phyloP scores from a whole-genome alignment of 2,797 vertebrate genomes.

The Lacerta bilineata region DNA sequence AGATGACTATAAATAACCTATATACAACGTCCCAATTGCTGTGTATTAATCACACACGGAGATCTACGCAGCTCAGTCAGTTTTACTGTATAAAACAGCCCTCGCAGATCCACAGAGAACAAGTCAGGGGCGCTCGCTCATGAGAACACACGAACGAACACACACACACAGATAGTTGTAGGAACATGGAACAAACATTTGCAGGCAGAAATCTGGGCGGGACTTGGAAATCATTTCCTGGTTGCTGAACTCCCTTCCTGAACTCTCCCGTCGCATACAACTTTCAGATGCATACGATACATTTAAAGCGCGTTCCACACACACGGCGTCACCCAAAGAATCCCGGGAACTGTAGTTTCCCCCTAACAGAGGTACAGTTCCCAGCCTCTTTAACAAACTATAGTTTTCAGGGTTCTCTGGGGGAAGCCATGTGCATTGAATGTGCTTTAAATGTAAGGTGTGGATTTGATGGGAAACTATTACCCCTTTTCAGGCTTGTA shows the following conservation, averaged over 20 bases:
- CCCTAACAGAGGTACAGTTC: too few relatives aligned
- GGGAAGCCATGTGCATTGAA: too few relatives aligned
- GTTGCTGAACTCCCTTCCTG: conserved; percentile 72
- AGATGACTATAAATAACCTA: conserved; percentile 60
- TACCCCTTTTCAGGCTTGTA: neutral
- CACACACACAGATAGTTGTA: neutral
- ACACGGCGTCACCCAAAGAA: too few relatives aligned
- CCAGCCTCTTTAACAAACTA: too few relatives aligned
- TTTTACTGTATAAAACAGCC: conserved; percentile 2
- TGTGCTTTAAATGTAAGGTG: too few relatives aligned
- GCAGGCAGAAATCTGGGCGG: conserved; percentile 82
- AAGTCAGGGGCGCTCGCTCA: neutral
- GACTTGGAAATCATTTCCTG: conserved; percentile 77
- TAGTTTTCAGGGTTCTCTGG: too few relatives aligned
- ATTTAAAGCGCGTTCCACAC: too few relatives aligned
- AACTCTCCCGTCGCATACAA: conserved; percentile 67
- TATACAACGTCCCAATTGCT: conserved; percentile 72
- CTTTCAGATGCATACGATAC: conserved; percentile 43
- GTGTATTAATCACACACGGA: conserved; percentile 40
- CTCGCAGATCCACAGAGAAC: neutral
- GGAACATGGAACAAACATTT: conserved; percentile 40
- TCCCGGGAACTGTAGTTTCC: too few relatives aligned
- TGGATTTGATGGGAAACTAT: too few relatives aligned
- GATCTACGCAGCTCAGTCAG: conserved; percentile 19
- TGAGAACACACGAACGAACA: neutral